Conservation (phyloP, 2,113 vertebrate genomes). For the Candoia aspera region DNA sequence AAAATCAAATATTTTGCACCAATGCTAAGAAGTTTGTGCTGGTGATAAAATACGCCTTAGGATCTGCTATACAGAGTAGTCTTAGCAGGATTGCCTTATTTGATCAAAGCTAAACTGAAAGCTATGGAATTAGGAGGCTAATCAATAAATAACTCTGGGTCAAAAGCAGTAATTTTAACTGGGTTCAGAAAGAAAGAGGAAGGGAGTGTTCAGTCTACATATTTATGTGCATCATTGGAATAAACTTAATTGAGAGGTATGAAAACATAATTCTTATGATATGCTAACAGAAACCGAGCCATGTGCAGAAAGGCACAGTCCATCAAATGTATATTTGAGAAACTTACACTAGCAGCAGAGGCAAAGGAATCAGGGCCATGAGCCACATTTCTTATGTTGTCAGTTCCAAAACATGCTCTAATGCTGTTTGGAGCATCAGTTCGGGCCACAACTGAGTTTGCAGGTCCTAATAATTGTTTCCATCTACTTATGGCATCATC, state of each 20-base stretch:
- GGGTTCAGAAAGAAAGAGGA: not conserved
- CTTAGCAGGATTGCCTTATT: not conserved
- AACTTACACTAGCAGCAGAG: slow-evolving; percentile 88
- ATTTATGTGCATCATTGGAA: not conserved
- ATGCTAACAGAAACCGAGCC: not conserved
- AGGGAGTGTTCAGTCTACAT: not conserved
- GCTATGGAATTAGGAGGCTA: not conserved
- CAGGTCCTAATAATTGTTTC: slow-evolving; percentile 84
- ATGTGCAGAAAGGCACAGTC: slow-evolving; percentile 27
- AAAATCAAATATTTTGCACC: not conserved
- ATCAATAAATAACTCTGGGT: not conserved
- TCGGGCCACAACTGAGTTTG: slow-evolving; percentile 76
- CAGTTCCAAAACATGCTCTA: slow-evolving; percentile 82
- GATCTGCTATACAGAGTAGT: not conserved
- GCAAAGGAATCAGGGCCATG: slow-evolving; percentile 88
- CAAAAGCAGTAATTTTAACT: not conserved
- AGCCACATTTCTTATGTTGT: slow-evolving; percentile 81
- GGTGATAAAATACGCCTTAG: not conserved
- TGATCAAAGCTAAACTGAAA: not conserved
- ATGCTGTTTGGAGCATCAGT: slow-evolving; percentile 79
- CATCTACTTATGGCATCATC: slow-evolving; percentile 87
- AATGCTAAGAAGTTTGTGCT: not conserved
- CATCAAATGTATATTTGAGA: slow-evolving; percentile 22
- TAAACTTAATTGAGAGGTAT: slow-evolving; percentile 16
- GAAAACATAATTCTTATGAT: not conserved